Base-by-base conservation (phyloP, 2,113 vertebrate species). In the Glaucidium brasilianum region DNA sequence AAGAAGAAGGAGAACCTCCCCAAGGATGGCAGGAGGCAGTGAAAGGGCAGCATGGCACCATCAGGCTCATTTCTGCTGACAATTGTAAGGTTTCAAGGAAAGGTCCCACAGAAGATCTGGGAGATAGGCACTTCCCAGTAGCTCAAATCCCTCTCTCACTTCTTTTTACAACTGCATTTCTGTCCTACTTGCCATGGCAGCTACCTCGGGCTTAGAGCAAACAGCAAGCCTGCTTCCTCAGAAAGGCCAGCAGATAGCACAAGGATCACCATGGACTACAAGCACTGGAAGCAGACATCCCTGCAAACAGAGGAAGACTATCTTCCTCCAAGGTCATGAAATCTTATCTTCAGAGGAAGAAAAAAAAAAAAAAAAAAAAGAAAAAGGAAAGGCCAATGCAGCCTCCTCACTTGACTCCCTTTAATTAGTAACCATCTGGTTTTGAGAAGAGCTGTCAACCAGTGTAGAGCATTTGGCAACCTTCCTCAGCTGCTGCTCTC, bases 341-440 rank as follows among this genome's bases (percentile, higher is more conserved):
- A 80, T 22, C 17, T 76, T 59, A 45, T 45, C 60, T 49, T 76
- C 81, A 76, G 73, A 79, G 32, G 21, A 91, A 90, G 15, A 27
- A 32, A 35, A 78, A 78, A 62, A 53, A 53, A 47, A 45, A 14
- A 29, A 13, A 53, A 53, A 47, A 45, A 14, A 29, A 13, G 32
- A 27, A 73, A 77, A 68, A 2, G 62, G 50, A 35, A 78, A 90
- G 78, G 78, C 78, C 94, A 92, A 27, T 12, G 50, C 59, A 88
- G 72, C 53, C 85, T 93, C 80, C 88, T 69, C 85, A 73, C 88
- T 95, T 85, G 71, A 94, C 74, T 96, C 85, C 62, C 71, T 96
- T 88, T 92, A 93, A 96, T 96, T 94, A 94, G 82, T 85, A 90
- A 95, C 96, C 90, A 94, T 94, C 95, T 96, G 95, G 58, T 85